These are phyloP conservation scores for Nothobranchius kuhntae DNA, from an alignment of 2,113 vertebrate species.

Conservation along the genomic window DNA sequence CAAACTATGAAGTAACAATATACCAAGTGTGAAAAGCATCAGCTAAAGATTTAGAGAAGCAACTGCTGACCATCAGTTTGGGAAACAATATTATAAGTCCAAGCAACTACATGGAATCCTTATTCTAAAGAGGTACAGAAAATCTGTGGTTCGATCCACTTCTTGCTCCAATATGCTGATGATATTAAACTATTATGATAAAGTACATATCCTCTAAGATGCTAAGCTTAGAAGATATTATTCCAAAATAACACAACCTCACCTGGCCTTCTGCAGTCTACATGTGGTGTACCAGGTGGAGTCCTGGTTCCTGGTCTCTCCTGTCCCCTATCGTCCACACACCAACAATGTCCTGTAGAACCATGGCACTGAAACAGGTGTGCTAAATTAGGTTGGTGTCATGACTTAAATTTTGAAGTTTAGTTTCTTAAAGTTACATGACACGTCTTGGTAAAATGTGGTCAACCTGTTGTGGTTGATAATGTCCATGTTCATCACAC, in stretches of 20 bases:
- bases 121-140: too few species aligned
- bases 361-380: slow-evolving; percentile 47
- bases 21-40: too few species aligned
- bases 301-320: slow-evolving; percentile 82
- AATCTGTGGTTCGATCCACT: too few species aligned
- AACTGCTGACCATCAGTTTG: too few species aligned
- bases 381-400: background rate
- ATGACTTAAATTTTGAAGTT: background rate
- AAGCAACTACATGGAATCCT: too few species aligned
- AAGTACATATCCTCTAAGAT: too few species aligned
- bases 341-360: slow-evolving; percentile 86
- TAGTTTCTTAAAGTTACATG: too few species aligned
- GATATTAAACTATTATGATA: background rate
- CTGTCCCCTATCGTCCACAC: slow-evolving; percentile 77
- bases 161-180: background rate
- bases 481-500: slow-evolving; percentile 80
- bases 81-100: too few species aligned
- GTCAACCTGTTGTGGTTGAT: background rate
- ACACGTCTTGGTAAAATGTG: background rate
- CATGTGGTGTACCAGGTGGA: slow-evolving; percentile 41
- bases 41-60: too few species aligned
- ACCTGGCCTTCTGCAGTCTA: slow-evolving; percentile 59
- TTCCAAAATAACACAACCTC: too few species aligned
- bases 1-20: too few species aligned
- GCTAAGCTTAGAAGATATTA: too few species aligned